Evolutionary conservation across 2,888 invertebrate genomes (phyloP), one percentile per base, ranked within the genome.

Genomic region (Altica lythri): DNA sequence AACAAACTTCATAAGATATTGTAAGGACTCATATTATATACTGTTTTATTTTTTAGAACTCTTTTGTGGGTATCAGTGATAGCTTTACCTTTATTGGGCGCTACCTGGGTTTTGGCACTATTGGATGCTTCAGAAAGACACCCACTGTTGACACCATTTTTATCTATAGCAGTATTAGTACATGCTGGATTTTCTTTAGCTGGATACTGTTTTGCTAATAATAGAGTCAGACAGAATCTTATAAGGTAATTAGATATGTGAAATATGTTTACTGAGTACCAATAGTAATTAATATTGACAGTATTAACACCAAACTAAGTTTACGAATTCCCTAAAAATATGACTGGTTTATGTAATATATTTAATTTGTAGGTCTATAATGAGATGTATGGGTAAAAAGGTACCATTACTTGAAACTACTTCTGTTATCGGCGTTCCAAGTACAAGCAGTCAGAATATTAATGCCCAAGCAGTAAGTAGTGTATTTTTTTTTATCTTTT

Each of bases 121-220:
- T 80, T 88, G 66, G 87, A 86, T 8, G 90, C 89, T 25, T 90
- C 89, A 18, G 90, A 89, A 71, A 82, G 83, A 67, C 80, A 86
- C 64, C 79, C 88, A 66, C 80, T 83, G 35, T 80, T 95, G 4
- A 88, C 90, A 56, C 86, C 92, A 25, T 79, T 88, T 57, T 84
- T 95, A 47, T 90, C 92, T 0, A 82, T 85, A 0, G 86, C 90
- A 5, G 86, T 92, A 1, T 79, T 90, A 0, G 70, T 88, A 12
- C 93, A 94, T 72, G 90, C 94, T 0, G 80, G 88, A 18, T 93
- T 92, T 69, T 88, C 93, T 44, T 80, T 93, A 32, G 82, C 91
- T 12, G 93, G 94, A 0, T 91, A 94, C 73, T 90, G 94, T 72
- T 86, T 94, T 57, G 85, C 92, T 60, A 95, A 94, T 68, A 85